Conservation (phyloP, 2,797 vertebrate species). For the Myotis planiceps region DNA sequence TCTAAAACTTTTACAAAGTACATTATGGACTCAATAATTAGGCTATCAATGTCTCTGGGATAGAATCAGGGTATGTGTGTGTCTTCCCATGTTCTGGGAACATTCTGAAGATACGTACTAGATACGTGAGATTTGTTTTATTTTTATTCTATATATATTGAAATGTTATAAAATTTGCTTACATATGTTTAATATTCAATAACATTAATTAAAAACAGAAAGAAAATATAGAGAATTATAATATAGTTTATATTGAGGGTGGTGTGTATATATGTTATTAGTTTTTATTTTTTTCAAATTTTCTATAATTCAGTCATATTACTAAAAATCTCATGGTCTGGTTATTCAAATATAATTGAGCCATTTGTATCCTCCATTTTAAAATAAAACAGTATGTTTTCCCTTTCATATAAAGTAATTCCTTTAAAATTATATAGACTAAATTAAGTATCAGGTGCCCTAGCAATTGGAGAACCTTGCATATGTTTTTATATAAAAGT, state of each 20-base stretch:
- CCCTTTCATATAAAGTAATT: background rate
- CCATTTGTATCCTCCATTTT: background rate
- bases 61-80: background rate
- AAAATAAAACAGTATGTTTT: background rate
- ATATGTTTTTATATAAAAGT: background rate
- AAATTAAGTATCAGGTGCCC: background rate
- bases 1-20: background rate
- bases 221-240: background rate
- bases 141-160: background rate
- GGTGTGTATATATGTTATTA: background rate
- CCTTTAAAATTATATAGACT: background rate
- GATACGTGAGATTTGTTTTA: background rate
- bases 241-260: background rate
- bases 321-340: background rate
- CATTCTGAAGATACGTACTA: background rate
- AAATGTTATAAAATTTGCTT: background rate
- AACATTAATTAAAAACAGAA: background rate
- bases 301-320: background rate
- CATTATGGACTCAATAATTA: background rate
- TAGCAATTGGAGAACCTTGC: background rate
- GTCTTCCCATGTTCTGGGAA: background rate
- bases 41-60: background rate
- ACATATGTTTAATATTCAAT: background rate
- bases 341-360: background rate
- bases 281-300: background rate